A percentile compares a stretch with the other conserved stretches of the same genome.
These are phyloP conservation scores for Drosophila nr. perissopoda DNA, from an alignment of 2,888 invertebrate genomes.

Conservation along the genomic window DNA sequence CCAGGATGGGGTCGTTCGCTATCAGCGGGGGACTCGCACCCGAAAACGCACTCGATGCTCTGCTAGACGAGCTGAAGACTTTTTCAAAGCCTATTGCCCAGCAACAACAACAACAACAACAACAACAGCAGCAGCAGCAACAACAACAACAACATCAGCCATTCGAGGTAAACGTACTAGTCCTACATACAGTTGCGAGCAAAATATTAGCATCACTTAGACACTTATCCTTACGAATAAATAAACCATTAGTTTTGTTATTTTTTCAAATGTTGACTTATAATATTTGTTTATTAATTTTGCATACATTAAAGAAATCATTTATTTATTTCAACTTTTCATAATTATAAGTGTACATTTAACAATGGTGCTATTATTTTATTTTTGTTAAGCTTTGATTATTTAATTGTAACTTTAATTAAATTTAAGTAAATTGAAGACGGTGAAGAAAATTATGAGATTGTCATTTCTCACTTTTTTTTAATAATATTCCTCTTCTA, in stretches of 20 bases:
- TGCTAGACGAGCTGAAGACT: constrained; percentile 96
- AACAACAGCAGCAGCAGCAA: constrained; percentile 58
- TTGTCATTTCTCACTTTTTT: neutral
- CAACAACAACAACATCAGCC: constrained; percentile 11
- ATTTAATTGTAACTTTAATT: neutral
- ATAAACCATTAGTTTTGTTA: neutral
- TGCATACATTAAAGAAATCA: neutral
- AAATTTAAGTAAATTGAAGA: neutral
- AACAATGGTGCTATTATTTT: neutral
- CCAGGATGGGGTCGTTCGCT: constrained; percentile 87
- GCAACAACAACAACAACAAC: constrained; percentile 69
- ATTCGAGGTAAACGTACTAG: constrained; percentile 74
- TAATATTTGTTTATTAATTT: neutral
- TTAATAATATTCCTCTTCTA: neutral
- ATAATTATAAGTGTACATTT: neutral
- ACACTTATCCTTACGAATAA: neutral
- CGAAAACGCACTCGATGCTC: constrained; percentile 98
- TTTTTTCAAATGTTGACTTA: neutral
- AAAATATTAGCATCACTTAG: neutral
- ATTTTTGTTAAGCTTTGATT: neutral
- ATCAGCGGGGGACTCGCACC: constrained; percentile 87
- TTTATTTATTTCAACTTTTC: neutral
- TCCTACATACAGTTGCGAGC: neutral
- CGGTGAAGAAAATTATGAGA: neutral
- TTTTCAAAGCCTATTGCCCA: constrained; percentile 90